Evolutionary conservation across 2,113 vertebrate species (phyloP), one percentile per base, ranked within the genome.

Genomic region (Pachyramphus minor): DNA sequence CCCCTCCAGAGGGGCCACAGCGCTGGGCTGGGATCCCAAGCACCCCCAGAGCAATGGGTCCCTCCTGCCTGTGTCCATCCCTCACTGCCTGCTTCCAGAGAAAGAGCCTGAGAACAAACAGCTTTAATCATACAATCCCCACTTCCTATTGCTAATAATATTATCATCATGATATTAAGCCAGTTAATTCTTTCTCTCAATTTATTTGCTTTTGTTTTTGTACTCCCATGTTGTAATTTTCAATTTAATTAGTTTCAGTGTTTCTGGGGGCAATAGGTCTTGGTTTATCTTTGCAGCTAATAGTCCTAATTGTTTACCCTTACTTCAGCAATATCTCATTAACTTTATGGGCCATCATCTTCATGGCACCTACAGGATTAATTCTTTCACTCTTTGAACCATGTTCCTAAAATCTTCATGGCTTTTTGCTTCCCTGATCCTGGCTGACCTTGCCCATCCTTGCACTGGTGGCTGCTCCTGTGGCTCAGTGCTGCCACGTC

Each of bases 231-330:
- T 95, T 96, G 96, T 97, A 97, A 97, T 98, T 98, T 97, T 96
- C 97, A 66, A 90, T 98, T 98, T 98, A 98, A 98, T 98, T 98
- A 98, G 97, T 94, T 92, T 96, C 94, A 81, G 91, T 77, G 86
- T 96, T 95, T 97, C 82, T 55, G 45, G 90, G 95, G 95, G 96
- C 97, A 97, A 97, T 93, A 97, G 95, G 97, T 98, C 97, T 94
- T 11, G 73, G 80, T 97, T 96, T 97, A 94, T 97, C 97, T 97
- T 90, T 20, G n/a, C 90, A 89, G 97, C 96, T 97, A 97, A 98
- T 97, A 96, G 96, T 45, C 84, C 96, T 98, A 98, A 98, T 98
- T 98, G 98, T 97, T 98, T 97, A 98, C 94, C 93, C 96, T 97
- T 97, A 92, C 93, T 97, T 96, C 91, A 63, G 91, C 95, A 87